Evolutionary conservation across 2,797 vertebrate genomes (phyloP), one percentile per base, ranked within the genome.

Genomic region (Heliangelus exortis): DNA sequence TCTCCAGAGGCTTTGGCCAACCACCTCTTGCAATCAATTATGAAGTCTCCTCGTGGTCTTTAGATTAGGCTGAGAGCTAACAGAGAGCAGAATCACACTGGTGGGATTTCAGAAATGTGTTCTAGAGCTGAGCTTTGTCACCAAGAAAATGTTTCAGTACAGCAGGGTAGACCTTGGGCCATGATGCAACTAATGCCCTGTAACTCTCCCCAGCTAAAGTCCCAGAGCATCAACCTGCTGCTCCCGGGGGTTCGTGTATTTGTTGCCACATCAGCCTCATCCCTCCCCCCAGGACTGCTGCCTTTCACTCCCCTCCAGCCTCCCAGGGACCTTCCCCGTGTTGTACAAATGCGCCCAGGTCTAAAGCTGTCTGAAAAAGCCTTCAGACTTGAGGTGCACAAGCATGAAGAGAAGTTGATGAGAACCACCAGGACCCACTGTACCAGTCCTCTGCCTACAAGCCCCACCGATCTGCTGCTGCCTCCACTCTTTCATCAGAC

Each of bases 401-500:
- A 77, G 71, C 25, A 47, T 6, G 47, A 41, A 41, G 13, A 41
- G 39, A 16, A 18, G 0, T 41, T 79, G 79, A 61, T 2, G 7
- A 92, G 54, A 51, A 15, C 15, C 57, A 51, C 5, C 33, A 73
- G 43, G 34, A 79, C 47, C 50, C 53, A 21, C 36, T 3, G 13
- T 25, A 13, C 39, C 67, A 57, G 59, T 33, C 57, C 85, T 63
- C 72, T 67, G 67, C 79, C 89, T 62, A 9, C 43, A 47, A 17
- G 6, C 47, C 62, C 69, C 76, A 71, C 55, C 0, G 54, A 78
- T 69, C 66, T 7, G 6, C 61, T 66, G 57, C 85, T 76, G 25
- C 90, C 75, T 92, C 57, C 14, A 8, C 66, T 86, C 79, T 84
- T 86, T 58, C 66, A 94, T 89, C 86, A 90, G 84, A 58, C 62